Evolutionary conservation across 2,888 invertebrate species (phyloP).

Genomic region (Hesperia comma): DNA sequence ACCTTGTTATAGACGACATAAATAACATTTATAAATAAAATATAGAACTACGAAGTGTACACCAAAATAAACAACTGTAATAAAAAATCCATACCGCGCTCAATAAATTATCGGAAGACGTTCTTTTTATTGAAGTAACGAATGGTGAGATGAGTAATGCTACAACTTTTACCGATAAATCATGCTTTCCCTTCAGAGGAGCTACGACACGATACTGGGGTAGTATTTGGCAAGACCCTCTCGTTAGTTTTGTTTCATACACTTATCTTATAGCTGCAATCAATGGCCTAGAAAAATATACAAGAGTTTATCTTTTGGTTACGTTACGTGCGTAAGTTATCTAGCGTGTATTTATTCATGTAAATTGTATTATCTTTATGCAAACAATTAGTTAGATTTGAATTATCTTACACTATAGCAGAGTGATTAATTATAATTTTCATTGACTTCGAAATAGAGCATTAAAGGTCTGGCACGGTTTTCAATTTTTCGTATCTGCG

Average conservation of each 20-base stretch:
- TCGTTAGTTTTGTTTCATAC: conserved; percentile 68
- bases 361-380: too few species aligned
- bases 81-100: conserved; percentile 76
- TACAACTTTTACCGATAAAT: conserved; percentile 79
- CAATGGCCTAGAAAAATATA: conserved; percentile 59
- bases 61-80: conserved; percentile 66
- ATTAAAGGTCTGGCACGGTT: neutral
- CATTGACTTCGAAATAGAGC: neutral
- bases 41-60: conserved; percentile 56
- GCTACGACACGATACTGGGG: conserved; percentile 61
- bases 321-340: conserved; percentile 20
- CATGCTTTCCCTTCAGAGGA: conserved; percentile 71
- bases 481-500: too few species aligned
- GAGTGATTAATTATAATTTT: too few species aligned
- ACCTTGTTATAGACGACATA: conserved; percentile 52
- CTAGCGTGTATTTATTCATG: neutral
- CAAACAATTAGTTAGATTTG: too few species aligned
- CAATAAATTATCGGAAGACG: conserved; percentile 80
- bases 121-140: conserved; percentile 83
- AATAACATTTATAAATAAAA: conserved; percentile 59
- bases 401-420: too few species aligned
- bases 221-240: conserved; percentile 71
- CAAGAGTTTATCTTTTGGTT: conserved; percentile 8
- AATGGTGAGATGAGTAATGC: conserved; percentile 83
- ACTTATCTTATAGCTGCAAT: conserved; percentile 66